A percentile compares a stretch with the other conserved stretches of the same genome.
phyloP scores from a whole-genome alignment of 1,140 invertebrate genomes.

The Eumaeus atala region DNA sequence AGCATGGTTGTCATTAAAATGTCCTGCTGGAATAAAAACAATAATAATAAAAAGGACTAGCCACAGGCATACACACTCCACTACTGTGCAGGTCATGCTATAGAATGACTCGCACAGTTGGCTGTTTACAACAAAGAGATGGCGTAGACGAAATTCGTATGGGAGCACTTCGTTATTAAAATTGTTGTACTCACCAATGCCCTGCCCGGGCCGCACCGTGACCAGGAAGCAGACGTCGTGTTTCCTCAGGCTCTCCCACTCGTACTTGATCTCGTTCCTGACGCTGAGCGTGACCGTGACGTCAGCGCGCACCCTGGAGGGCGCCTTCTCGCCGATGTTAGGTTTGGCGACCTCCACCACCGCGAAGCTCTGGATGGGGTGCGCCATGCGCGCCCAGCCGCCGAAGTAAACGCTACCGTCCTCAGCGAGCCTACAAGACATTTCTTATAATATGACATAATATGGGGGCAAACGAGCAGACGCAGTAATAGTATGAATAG shows the following conservation, averaged over 20 bases:
- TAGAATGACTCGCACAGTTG: too few relatives aligned
- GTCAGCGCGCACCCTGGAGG: constrained; percentile 95
- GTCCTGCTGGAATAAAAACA: too few relatives aligned
- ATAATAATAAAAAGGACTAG: too few relatives aligned
- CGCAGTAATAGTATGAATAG: too few relatives aligned
- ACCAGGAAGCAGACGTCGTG: constrained; percentile 99
- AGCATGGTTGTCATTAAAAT: too few relatives aligned
- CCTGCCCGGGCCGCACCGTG: constrained; percentile 88
- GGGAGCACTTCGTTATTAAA: too few relatives aligned
- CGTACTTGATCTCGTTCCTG: constrained; percentile 91
- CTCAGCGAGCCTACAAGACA: constrained; percentile 83
- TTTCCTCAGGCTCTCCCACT: constrained; percentile 97
- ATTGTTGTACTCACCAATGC: constrained; percentile 79
- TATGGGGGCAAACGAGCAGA: too few relatives aligned
- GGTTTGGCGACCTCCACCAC: constrained; percentile 96
- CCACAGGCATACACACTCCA: too few relatives aligned
- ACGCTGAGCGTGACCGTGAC: constrained; percentile 94
- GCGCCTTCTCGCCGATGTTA: constrained; percentile 93
- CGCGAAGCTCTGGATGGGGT: constrained; percentile 93
- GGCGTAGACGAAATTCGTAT: too few relatives aligned
- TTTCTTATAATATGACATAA: neutral
- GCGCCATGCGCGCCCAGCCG: constrained; percentile 99
- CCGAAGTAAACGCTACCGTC: constrained; percentile 92
- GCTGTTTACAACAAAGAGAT: too few relatives aligned
- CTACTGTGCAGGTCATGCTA: too few relatives aligned